Evolutionary conservation across 2,888 invertebrate species (phyloP).

Genomic region (Scotopteryx bipunctaria): DNA sequence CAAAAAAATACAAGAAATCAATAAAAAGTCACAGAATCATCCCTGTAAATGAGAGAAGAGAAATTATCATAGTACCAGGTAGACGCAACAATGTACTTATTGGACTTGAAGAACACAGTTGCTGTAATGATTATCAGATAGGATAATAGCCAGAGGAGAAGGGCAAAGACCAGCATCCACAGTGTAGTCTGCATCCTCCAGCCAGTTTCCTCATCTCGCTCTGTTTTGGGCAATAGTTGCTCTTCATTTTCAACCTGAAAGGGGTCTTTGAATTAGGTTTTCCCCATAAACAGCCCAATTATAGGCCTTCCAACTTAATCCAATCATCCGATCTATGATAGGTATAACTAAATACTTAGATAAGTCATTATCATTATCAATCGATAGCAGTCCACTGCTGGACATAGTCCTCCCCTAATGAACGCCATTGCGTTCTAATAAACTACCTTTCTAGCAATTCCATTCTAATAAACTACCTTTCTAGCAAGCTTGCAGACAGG

Average conservation of each 20-base stretch:
- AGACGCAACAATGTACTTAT: too few species aligned
- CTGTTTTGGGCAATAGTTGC: not conserved
- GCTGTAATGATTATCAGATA: conserved; percentile 48
- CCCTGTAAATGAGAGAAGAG: conserved; percentile 32
- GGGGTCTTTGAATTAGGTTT: not conserved
- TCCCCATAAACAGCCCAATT: too few species aligned
- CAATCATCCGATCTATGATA: too few species aligned
- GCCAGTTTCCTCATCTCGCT: conserved; percentile 18
- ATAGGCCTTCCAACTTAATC: too few species aligned
- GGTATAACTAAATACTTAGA: too few species aligned
- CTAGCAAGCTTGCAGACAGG: not conserved
- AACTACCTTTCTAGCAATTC: too few species aligned
- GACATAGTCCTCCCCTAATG: too few species aligned
- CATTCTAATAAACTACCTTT: too few species aligned
- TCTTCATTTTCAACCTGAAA: conserved; percentile 28
- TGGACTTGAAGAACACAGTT: conserved; percentile 43
- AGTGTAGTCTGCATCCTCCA: conserved; percentile 45
- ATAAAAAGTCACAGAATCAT: conserved; percentile 21
- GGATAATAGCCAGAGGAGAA: conserved; percentile 52
- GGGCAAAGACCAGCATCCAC: conserved; percentile 50
- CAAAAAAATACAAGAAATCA: conserved; percentile 10
- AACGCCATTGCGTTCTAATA: too few species aligned
- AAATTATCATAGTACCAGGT: conserved; percentile 22
- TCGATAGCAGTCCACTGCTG: too few species aligned
- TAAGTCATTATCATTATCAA: too few species aligned